Percentiles rank a stretch among this genome's conserved stretches.
These are phyloP conservation scores for Caenorhabditis wallacei DNA, from an alignment of 2,888 invertebrate genomes.

Conservation along the genomic window DNA sequence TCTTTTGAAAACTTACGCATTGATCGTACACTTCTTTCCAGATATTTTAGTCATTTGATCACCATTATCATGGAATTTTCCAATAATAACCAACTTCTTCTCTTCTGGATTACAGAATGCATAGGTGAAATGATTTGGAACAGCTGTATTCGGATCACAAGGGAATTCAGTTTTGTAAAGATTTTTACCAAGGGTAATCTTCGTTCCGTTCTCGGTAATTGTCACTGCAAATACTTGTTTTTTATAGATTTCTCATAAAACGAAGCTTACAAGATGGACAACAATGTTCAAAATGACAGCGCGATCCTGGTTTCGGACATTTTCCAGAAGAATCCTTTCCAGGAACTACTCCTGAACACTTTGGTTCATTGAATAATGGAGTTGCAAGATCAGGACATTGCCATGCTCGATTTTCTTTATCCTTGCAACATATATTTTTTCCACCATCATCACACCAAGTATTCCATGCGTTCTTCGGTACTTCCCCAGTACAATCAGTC, in stretches of 20 bases:
- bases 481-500: constrained; percentile 21
- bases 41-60: constrained; percentile 40
- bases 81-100: constrained; percentile 32
- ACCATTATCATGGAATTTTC: constrained; percentile 41
- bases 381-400: constrained; percentile 47
- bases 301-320: constrained; percentile 40
- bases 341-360: neutral
- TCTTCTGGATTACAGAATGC: constrained; percentile 43
- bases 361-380: constrained; percentile 56
- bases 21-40: constrained; percentile 35
- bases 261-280: constrained; percentile 41
- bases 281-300: constrained; percentile 43
- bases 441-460: constrained; percentile 41
- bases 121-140: constrained; percentile 14
- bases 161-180: constrained; percentile 37
- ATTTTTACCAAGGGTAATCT: constrained; percentile 5
- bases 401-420: constrained; percentile 1
- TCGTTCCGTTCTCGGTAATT: constrained; percentile 18
- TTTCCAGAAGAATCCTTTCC: constrained; percentile 22
- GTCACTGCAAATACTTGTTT: constrained; percentile 1
- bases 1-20: constrained; percentile 8
- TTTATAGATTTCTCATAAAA: neutral
- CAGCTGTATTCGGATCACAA: constrained; percentile 15
- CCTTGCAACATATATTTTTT: constrained; percentile 21
- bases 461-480: neutral